phyloP scores from a whole-genome alignment of 2,888 invertebrate genomes.

The Zygogramma bicolorata region DNA sequence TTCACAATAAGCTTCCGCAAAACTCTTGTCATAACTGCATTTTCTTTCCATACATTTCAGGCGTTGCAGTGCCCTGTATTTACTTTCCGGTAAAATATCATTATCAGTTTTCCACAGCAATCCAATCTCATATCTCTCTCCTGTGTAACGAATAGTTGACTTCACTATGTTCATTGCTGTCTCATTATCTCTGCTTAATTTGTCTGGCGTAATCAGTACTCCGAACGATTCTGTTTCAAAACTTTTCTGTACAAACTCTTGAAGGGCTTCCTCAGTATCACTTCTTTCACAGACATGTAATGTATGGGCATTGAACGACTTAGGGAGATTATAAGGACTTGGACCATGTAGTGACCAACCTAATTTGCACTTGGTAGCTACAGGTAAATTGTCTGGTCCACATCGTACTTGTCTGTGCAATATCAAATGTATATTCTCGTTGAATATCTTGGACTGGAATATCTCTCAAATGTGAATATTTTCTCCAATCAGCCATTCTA shows the following conservation, averaged over 20 bases:
- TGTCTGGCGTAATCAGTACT: not conserved
- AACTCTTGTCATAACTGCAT: not conserved
- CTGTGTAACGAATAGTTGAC: not conserved
- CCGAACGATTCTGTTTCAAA: not conserved
- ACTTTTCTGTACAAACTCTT: not conserved
- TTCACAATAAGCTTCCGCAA: constrained; percentile 5
- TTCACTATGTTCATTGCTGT: not conserved
- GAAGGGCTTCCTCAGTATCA: not conserved
- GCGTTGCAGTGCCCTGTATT: not conserved
- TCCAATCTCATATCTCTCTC: not conserved
- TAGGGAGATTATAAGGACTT: too few species aligned
- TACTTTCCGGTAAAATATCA: constrained; percentile 2
- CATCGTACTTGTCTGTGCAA: too few species aligned
- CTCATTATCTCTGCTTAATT: not conserved
- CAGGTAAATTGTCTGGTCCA: too few species aligned
- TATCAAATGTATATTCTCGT: too few species aligned
- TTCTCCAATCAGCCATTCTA: not conserved
- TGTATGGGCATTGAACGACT: too few species aligned
- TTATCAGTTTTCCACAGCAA: not conserved
- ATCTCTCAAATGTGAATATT: constrained; percentile 8
- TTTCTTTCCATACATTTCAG: constrained; percentile 6
- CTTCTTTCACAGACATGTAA: constrained; percentile 6
- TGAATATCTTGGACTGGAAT: not conserved
- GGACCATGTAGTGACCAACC: too few species aligned
- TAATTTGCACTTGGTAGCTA: too few species aligned